phyloP scores from a whole-genome alignment of 2,113 vertebrate genomes.

The Conger conger region DNA sequence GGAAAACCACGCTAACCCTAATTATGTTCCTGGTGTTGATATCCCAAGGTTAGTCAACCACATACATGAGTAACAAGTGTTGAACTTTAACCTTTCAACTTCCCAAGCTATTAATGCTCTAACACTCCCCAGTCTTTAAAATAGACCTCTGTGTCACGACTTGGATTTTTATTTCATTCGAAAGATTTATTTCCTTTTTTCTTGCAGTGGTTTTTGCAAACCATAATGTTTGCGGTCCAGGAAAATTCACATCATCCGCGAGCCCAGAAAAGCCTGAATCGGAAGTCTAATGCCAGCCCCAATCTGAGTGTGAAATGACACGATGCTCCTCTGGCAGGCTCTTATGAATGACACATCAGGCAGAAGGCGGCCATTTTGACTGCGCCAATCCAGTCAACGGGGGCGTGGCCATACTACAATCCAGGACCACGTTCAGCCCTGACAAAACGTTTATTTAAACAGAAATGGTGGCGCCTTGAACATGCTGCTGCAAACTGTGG shows the following conservation, averaged over 20 bases:
- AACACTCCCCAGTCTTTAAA: background rate
- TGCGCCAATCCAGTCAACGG: background rate
- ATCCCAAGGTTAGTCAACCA: background rate
- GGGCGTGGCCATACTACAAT: background rate
- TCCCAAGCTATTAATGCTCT: background rate
- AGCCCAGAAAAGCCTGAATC: background rate
- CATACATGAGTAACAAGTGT: constrained; percentile 18
- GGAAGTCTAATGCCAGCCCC: background rate
- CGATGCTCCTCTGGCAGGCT: background rate
- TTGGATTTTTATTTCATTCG: background rate
- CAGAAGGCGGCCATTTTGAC: background rate
- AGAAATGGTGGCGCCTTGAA: no score
- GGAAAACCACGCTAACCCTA: constrained; percentile 1
- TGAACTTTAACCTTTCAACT: constrained; percentile 12
- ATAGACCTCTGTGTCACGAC: background rate
- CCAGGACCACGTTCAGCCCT: no score
- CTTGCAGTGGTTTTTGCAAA: background rate
- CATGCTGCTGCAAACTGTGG: no score
- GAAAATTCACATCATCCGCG: background rate
- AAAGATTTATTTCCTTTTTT: no score
- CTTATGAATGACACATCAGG: background rate
- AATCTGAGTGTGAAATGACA: background rate
- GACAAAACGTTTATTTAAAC: no score
- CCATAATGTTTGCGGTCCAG: background rate
- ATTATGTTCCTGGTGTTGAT: background rate